Percentiles rank a stretch among this genome's conserved stretches.
Conservation (phyloP, 2,888 invertebrate genomes). For the Leptinotarsa haldemani region DNA sequence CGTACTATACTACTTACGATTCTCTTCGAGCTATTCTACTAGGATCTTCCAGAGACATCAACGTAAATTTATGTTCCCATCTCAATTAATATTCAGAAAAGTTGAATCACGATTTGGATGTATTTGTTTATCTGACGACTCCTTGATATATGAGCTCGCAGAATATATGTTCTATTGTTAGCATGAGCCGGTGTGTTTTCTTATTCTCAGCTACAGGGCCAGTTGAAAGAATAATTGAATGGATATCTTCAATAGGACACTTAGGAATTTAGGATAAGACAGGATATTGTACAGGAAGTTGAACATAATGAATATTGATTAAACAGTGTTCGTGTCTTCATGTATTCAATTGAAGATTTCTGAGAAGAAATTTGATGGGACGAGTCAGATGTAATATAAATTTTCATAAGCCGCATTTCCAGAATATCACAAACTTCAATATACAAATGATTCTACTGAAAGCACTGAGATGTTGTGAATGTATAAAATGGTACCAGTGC, state of each 20-base stretch:
- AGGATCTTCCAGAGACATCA: constrained; percentile 30
- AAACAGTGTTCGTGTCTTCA: not conserved
- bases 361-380: not conserved
- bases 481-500: too few relatives aligned
- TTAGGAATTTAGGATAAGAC: not conserved
- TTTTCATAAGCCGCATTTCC: not conserved
- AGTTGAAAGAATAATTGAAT: constrained; percentile 12
- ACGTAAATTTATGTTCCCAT: constrained; percentile 34
- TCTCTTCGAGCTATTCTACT: constrained; percentile 7
- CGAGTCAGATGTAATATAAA: not conserved
- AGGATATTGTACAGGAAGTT: not conserved
- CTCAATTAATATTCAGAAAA: constrained; percentile 36
- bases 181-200: constrained; percentile 21
- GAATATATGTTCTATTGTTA: constrained; percentile 27
- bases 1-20: constrained; percentile 16
- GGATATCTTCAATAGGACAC: not conserved
- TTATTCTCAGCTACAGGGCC: not conserved
- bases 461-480: too few relatives aligned
- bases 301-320: constrained; percentile 14
- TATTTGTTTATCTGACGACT: constrained; percentile 26
- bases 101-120: constrained; percentile 30
- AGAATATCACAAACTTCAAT: not conserved
- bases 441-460: too few relatives aligned
- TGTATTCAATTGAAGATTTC: not conserved
- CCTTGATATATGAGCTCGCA: constrained; percentile 26